Base-by-base conservation (phyloP, 2,113 vertebrate species). In the Elephantulus edwardii region DNA sequence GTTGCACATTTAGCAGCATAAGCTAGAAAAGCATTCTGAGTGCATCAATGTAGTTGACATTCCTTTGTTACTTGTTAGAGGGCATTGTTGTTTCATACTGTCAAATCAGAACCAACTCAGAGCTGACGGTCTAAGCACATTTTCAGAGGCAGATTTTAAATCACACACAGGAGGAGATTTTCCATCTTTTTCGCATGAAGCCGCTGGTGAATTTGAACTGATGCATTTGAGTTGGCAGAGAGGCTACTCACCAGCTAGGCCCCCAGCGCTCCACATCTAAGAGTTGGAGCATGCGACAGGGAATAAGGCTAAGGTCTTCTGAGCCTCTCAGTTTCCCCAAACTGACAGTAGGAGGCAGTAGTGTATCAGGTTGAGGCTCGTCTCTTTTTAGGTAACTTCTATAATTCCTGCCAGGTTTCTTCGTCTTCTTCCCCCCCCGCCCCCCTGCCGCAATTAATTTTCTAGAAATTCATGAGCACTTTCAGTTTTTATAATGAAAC, bases 261-360 rank as follows among this genome's bases (percentile, higher is more conserved):
- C 19, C 6, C 26, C 54, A 22, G 54, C 20, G 6, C 8, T 28
- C 26, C 11, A n/a, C n/a, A 10, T 60, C 58, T 28, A 26, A 60
- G 22, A 26, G 28, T 28, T 8, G 1, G 3, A 48, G 19, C 68
- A 9, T 82, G 6, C 50, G 95, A 13, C 89, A 40, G 26, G 81
- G 38, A 81, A 40, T 50, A 64, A 68, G 40, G 9, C 24, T 8
- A 24, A 22, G n/a, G 50, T 11, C 24, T 46, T 60, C 33, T n/a
- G 76, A 79, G 50, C 12, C 22, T 26, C 48, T 88, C 56, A n/a
- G 44, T 92, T 80, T 42, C 66, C 46, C 82, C 52, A 50, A 12
- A 68, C 24, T 76, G 83, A 62, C 94, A 76, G 74, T 30, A 91
- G 94, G 88, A 96, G 93, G 62, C 91, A 89, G 76, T 70, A 38